These are phyloP conservation scores for Ichneumoninae sp. DNA, from an alignment of 2,888 invertebrate genomes.

Conservation along the genomic window DNA sequence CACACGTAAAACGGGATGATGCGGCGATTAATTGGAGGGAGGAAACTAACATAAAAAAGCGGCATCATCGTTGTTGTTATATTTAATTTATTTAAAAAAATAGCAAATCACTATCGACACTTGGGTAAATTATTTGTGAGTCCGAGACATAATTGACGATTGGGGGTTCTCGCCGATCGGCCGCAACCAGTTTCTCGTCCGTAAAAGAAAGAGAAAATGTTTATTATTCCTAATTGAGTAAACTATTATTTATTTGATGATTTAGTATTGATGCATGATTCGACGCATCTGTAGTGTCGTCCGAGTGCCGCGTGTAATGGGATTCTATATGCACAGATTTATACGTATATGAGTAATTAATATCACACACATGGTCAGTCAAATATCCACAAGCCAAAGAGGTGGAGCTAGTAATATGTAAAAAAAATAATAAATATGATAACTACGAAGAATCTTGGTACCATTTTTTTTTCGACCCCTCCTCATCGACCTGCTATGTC, in stretches of 20 bases:
- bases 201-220: conserved; percentile 32
- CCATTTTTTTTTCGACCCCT: not conserved
- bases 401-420: conserved; percentile 82
- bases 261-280: conserved; percentile 4
- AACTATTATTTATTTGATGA: conserved; percentile 43
- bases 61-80: conserved; percentile 10
- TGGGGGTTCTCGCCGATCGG: conserved; percentile 3
- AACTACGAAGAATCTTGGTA: conserved; percentile 28
- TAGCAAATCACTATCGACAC: conserved; percentile 3
- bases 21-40: not conserved
- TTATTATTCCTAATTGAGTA: conserved; percentile 51
- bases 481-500: not conserved
- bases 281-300: conserved; percentile 37
- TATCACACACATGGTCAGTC: conserved; percentile 76
- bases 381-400: conserved; percentile 83
- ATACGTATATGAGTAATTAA: conserved; percentile 65
- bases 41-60: not conserved
- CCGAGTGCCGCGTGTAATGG: conserved; percentile 26
- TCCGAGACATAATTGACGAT: conserved; percentile 18
- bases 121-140: conserved; percentile 8
- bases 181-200: conserved; percentile 36
- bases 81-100: not conserved
- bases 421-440: conserved; percentile 65
- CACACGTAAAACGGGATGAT: conserved; percentile 20
- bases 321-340: conserved; percentile 63